A percentile compares a stretch with the other conserved stretches of the same genome.
Conservation (phyloP, 2,113 vertebrate species). For the Orientallactaga bullata region DNA sequence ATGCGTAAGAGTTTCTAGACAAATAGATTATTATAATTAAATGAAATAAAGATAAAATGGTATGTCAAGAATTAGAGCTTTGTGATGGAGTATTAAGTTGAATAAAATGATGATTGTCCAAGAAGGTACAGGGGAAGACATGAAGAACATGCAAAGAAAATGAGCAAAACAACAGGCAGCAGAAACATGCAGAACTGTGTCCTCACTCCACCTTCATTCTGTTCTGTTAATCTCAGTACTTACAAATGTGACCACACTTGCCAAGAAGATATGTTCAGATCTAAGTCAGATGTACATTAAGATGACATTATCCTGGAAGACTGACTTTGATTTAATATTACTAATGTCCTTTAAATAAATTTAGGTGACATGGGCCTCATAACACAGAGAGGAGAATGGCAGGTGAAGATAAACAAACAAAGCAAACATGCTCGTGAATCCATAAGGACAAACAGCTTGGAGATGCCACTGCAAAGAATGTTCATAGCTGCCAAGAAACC, state of each 20-base stretch:
- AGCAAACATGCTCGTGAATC: fast-evolving
- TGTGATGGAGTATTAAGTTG: neutral
- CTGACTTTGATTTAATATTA: neutral
- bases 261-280: neutral
- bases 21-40: neutral
- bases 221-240: neutral
- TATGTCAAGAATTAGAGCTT: neutral
- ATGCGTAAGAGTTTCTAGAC: neutral
- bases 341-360: neutral
- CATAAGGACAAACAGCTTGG: fast-evolving
- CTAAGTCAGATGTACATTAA: neutral
- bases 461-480: neutral
- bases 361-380: too few relatives aligned
- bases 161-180: neutral
- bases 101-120: neutral
- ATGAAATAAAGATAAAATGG: neutral
- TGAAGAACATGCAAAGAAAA: neutral
- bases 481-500: too few relatives aligned
- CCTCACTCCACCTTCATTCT: neutral
- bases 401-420: neutral
- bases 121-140: neutral
- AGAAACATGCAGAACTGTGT: neutral
- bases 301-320: neutral
- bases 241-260: neutral
- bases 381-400: neutral